A percentile compares a stretch with the other conserved stretches of the same genome.
Evolutionary conservation across 2,797 vertebrate genomes (phyloP).

Genomic region (Lacerta viridis): DNA sequence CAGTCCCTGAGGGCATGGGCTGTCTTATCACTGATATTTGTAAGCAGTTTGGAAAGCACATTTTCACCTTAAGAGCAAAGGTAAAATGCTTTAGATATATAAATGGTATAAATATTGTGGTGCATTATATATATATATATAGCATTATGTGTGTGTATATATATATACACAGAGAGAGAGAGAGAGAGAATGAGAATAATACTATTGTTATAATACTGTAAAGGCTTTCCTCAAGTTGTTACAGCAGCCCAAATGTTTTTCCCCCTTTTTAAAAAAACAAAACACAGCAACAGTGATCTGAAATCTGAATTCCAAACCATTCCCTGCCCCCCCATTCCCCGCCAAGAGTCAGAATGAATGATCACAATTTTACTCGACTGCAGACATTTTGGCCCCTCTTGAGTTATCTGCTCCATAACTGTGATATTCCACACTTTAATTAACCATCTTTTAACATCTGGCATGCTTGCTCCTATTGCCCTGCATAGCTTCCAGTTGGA

Average conservation of each 20-base stretch:
- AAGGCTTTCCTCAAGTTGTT: too few relatives aligned
- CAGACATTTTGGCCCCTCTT: neutral
- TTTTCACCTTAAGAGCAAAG: too few relatives aligned
- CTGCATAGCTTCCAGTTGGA: fast-evolving
- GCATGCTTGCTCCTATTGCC: neutral
- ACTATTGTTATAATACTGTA: neutral
- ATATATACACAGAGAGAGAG: neutral
- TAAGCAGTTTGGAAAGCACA: too few relatives aligned
- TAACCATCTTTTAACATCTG: constrained; percentile 32
- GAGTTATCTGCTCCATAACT: neutral
- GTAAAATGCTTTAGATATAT: too few relatives aligned
- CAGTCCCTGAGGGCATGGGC: too few relatives aligned
- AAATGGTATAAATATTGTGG: neutral
- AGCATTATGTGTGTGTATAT: neutral
- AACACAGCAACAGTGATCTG: neutral
- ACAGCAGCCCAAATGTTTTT: neutral
- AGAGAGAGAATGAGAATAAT: neutral
- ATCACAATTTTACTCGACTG: neutral
- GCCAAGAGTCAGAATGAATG: neutral
- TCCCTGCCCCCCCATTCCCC: neutral
- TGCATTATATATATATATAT: neutral
- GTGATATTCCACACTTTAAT: constrained; percentile 15
- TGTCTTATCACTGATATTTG: too few relatives aligned
- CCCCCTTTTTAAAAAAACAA: neutral
- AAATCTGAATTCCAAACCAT: neutral